A percentile compares a stretch with the other conserved stretches of the same genome.
Evolutionary conservation across 1,140 invertebrate genomes (phyloP).

Genomic region (Sinella curviseta): DNA sequence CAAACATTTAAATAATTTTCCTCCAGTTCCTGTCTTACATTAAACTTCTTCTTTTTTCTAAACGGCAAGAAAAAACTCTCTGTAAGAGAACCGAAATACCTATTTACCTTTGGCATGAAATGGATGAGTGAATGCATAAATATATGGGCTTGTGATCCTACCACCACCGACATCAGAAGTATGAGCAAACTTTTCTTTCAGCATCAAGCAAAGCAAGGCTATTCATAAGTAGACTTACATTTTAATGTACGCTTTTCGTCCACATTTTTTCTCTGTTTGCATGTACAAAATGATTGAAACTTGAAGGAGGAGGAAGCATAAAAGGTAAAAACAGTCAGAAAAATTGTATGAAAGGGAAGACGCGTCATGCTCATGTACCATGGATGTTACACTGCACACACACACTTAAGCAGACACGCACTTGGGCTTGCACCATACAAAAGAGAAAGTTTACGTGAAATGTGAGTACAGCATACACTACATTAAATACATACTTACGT

Average conservation of each 20-base stretch:
- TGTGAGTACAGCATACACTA: not conserved
- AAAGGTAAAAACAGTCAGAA: not conserved
- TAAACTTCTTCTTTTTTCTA: too few species aligned
- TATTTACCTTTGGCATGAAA: not conserved
- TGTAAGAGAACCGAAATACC: too few species aligned
- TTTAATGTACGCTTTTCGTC: not conserved
- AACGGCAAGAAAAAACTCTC: too few species aligned
- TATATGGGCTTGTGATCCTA: not conserved
- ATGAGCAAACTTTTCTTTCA: not conserved
- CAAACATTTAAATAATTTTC: too few species aligned
- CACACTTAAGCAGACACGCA: too few species aligned
- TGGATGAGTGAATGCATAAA: constrained; percentile 1
- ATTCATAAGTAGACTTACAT: not conserved
- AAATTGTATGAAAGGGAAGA: constrained; percentile 3
- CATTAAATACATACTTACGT: too few species aligned
- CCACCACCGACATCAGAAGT: not conserved
- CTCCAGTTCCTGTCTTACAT: too few species aligned
- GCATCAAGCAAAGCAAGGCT: not conserved
- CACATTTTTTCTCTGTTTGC: not conserved
- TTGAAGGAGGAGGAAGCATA: not conserved
- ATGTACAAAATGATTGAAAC: not conserved
- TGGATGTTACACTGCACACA: not conserved
- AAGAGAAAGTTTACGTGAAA: not conserved
- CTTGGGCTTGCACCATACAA: too few species aligned
- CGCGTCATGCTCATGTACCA: constrained; percentile 10